Evolutionary conservation across 2,797 vertebrate genomes (phyloP), one percentile per base, ranked within the genome.

Genomic region (Micrastur ruficollis): DNA sequence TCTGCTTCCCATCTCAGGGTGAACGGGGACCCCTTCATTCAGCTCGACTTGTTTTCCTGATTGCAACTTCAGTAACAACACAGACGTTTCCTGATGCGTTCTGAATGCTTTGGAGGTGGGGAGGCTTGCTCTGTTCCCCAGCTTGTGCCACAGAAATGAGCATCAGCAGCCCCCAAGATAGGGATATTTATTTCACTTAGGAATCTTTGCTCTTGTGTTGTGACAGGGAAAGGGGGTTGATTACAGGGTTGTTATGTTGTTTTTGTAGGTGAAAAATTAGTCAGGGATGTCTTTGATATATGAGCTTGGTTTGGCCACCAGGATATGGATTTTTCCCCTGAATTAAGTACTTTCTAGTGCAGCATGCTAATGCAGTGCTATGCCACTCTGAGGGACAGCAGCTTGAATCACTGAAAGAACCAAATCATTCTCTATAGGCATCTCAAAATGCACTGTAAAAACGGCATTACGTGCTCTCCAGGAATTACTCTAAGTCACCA

Each of bases 1-100:
- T 49, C 12, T 5, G 21, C 32, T 61, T 25, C 80, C 59, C 44
- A 42, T 42, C 34, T 62, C 6, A 4, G 29, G 19, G 16, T 2
- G 7, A 80, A 34, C 0, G 0, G 12, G 15, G 11, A 31, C 31
- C 16, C 0, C 0, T 25, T 71, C 32, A 6, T 42, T 15, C 47
- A 61, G 2, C 58, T 65, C 7, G 0, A 5, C 34, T 89, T 29
- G 5, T 71, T 74, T 79, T 52, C 40, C 58, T 63, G 38, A 5
- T 2, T 46, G 36, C 42, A 74, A 6, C 27, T 31, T 36, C 66
- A 61, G 49, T 1, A 62, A 42, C 0, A 8, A 53, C 76, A 80
- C 15, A 36, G 74, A 7, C 1, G 0, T 32, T 62, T 84, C 70
- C 65, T 44, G 27, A 31, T 0, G 9, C 21, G 15, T 81, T 61